Evolutionary conservation across 1,140 invertebrate species (phyloP), one percentile per base, ranked within the genome.

Genomic region (Brachionus koreanus): DNA sequence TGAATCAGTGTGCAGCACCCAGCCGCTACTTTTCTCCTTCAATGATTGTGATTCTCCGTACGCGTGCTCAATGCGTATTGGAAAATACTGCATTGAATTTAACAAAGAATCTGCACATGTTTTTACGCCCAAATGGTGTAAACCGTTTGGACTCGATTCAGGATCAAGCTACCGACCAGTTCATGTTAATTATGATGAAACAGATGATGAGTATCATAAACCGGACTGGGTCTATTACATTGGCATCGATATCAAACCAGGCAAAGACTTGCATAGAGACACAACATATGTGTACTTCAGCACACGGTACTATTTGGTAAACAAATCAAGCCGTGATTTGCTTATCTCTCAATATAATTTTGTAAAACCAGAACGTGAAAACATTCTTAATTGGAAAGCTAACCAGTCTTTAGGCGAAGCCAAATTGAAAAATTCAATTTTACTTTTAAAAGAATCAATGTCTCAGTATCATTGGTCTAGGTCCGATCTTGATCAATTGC

Each of bases 391-490:
- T 29, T 16, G 75, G 46, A 81, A 85, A 85, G 84, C 86, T 85
- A 82, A 84, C 82, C 81, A 9, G 37, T 12, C 49, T 39, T 46
- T 42, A 29, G 42, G 4, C 7, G 13, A 84, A 83, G 39, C 77
- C 9, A 72, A 83, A 29, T 12, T 82, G 16, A 83, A 83, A 39
- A 84, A 85, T 35, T 84, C 85, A 89, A 84, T 95, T 85, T 91
- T 91, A 83, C 93, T 94, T 1, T 92, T 95, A 83, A 92, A 95
- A 3, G 92, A 93, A 83, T 96, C 93, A 87, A 93, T 93, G 86
- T 92, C 98, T 87, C 93, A 96, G 12, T 99, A 95, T 88, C 95
- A 98, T 89, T 98, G 96, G 96, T 93, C 95, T 39, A 91, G 94
- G 83, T 90, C 93, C 84, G 95, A 97, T 85, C 92, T 93, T 83